phyloP scores from a whole-genome alignment of 2,797 vertebrate species.

The Meda fulgida region DNA sequence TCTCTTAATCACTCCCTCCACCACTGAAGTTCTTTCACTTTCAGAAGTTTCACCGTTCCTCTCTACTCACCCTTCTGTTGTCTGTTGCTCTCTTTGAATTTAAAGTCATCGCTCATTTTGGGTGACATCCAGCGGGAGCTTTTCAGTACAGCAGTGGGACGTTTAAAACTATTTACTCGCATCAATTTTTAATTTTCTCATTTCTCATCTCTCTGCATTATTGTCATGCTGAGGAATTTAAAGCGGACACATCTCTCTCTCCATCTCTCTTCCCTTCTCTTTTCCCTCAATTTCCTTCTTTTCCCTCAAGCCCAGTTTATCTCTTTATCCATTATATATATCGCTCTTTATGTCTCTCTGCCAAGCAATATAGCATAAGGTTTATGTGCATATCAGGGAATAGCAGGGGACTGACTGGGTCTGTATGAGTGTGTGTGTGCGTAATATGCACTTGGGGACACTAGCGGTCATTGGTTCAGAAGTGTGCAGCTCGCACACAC shows the following conservation, averaged over 20 bases:
- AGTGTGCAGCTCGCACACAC: constrained; percentile 64
- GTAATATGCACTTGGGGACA: constrained; percentile 26
- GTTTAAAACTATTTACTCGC: constrained; percentile 63
- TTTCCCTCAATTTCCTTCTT: constrained; percentile 54
- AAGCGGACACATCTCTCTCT: constrained; percentile 37
- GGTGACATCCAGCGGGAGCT: constrained; percentile 56
- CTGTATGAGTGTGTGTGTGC: constrained; percentile 31
- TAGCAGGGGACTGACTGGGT: constrained; percentile 49
- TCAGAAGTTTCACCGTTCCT: neutral
- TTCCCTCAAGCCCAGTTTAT: constrained; percentile 59
- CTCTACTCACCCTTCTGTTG: neutral
- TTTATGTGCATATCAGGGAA: constrained; percentile 51
- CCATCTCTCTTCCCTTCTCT: constrained; percentile 27
- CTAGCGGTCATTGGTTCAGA: constrained; percentile 49
- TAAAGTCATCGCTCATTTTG: constrained; percentile 51
- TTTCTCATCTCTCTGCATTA: constrained; percentile 61
- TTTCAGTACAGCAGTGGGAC: constrained; percentile 61
- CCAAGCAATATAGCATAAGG: constrained; percentile 53
- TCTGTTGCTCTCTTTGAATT: constrained; percentile 34
- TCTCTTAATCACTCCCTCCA: constrained; percentile 19
- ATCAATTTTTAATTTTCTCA: constrained; percentile 73
- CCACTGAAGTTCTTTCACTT: constrained; percentile 22
- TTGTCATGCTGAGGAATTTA: constrained; percentile 44
- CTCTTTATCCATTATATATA: constrained; percentile 67
- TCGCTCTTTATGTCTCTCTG: constrained; percentile 55